Evolutionary conservation across 1,140 invertebrate species (phyloP), one percentile per base, ranked within the genome.

Genomic region (Drosophila nasuta): DNA sequence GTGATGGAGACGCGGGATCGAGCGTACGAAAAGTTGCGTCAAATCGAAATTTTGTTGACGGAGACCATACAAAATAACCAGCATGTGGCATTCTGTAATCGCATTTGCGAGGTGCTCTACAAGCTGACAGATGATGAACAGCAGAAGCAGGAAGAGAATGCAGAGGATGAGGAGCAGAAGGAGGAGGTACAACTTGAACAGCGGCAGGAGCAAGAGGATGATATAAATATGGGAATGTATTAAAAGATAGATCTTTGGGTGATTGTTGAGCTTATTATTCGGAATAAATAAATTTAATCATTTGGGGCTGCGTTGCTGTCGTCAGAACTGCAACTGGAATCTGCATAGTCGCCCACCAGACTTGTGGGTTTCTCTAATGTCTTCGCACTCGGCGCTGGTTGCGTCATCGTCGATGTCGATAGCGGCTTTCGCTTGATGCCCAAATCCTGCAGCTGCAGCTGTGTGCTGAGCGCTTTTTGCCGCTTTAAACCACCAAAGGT

Each of bases 401-500:
- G 0, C 1, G 17, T 48, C 6, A 25, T 25, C 20, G 20, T 25
- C 57, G 0, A 7, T 33, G 51, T 15, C 69, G 17, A 17, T 17
- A 17, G 1, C 17, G 78, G 45, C 25, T 81, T 91, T 0, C 80
- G 77, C n/a, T 75, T 80, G 5, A 93, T 93, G n/a, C 92, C 92
- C 65, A 93, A 70, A 72, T 91, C 87, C 6, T 79, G 72, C 0
- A 82, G 28, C 11, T 91, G 75, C 11, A 93, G 57, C 11, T 92
- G 82, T 5, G 60, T 51, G 54, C 80, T 94, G 0, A 94, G 75
- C 0, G 92, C 91, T 79, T 94, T 94, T 59, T 94, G 94, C 41
- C 93, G 93, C 76, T 94, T 94, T 0, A 94, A 67, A 0, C 93
- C 94, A 5, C 94, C 93, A 82, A 94, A 94, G 5, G 93, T 93